Conservation (phyloP, 1,140 invertebrate species). For the Zaprionus tsacasi region DNA sequence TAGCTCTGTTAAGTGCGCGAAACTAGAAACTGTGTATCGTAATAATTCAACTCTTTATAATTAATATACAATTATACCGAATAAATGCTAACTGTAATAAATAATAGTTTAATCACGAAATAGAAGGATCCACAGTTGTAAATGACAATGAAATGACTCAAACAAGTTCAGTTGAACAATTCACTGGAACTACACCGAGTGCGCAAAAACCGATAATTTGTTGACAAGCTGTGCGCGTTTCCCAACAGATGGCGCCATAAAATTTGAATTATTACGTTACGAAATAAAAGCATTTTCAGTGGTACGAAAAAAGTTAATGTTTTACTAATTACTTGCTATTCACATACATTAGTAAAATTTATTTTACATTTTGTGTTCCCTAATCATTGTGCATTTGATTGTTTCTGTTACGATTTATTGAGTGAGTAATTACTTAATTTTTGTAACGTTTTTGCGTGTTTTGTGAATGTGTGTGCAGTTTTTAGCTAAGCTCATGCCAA, state of each 20-base stretch:
- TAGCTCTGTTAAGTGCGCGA: background rate
- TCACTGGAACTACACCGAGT: background rate
- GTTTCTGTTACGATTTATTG: background rate
- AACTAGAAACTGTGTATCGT: background rate
- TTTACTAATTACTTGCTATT: constrained; percentile 1
- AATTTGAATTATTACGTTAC: background rate
- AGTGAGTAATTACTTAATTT: background rate
- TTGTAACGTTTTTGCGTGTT: background rate
- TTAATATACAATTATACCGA: background rate
- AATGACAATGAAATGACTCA: too few relatives aligned
- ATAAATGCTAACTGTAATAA: background rate
- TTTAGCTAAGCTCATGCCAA: constrained; percentile 16
- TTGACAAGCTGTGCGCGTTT: background rate
- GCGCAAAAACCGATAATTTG: background rate
- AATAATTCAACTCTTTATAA: background rate
- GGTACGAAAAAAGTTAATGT: constrained; percentile 1
- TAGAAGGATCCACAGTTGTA: background rate
- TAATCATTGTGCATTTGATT: constrained; percentile 6
- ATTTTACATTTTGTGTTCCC: constrained; percentile 24
- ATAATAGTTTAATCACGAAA: background rate
- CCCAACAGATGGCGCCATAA: background rate
- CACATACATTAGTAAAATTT: constrained; percentile 26
- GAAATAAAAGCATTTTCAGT: background rate
- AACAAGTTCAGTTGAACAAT: background rate
- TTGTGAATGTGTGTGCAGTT: background rate